Percentiles rank a stretch among this genome's conserved stretches.
These are phyloP conservation scores for Epinephelus awoara DNA, from an alignment of 2,797 vertebrate species.

Conservation along the genomic window DNA sequence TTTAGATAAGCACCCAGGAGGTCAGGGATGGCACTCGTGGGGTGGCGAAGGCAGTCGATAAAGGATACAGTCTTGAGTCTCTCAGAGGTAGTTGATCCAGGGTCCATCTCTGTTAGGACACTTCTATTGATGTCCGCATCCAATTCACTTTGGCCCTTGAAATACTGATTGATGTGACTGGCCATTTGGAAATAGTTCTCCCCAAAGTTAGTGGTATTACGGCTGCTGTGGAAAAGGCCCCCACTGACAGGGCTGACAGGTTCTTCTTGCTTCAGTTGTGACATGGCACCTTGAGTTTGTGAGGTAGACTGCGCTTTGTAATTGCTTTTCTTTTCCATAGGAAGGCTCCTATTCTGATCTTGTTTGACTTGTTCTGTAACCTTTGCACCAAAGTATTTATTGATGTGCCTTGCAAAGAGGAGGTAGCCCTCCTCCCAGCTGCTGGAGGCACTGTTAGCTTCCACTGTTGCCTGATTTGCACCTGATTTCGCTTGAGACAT, in stretches of 20 bases:
- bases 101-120: not conserved
- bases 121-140: constrained; percentile 46
- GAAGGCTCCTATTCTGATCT: not conserved
- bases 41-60: constrained; percentile 71
- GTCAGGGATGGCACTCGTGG: constrained; percentile 70
- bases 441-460: constrained; percentile 27
- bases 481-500: constrained; percentile 20
- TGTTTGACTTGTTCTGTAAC: constrained; percentile 48
- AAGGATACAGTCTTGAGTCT: constrained; percentile 62
- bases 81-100: constrained; percentile 8
- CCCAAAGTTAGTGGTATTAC: constrained; percentile 69
- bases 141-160: constrained; percentile 63
- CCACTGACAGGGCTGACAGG: constrained; percentile 19
- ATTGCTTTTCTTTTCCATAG: constrained; percentile 6
- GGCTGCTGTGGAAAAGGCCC: constrained; percentile 80
- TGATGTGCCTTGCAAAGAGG: constrained; percentile 80
- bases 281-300: constrained; percentile 11
- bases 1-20: constrained; percentile 69
- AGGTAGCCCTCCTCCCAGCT: constrained; percentile 78
- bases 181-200: constrained; percentile 79
- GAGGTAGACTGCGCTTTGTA: constrained; percentile 32
- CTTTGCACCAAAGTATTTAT: constrained; percentile 82
- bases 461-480: constrained; percentile 1
- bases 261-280: constrained; percentile 29
- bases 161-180: constrained; percentile 80